A percentile compares a stretch with the other conserved stretches of the same genome.
Conservation (phyloP, 2,888 invertebrate species). For the Drosophila birchii region DNA sequence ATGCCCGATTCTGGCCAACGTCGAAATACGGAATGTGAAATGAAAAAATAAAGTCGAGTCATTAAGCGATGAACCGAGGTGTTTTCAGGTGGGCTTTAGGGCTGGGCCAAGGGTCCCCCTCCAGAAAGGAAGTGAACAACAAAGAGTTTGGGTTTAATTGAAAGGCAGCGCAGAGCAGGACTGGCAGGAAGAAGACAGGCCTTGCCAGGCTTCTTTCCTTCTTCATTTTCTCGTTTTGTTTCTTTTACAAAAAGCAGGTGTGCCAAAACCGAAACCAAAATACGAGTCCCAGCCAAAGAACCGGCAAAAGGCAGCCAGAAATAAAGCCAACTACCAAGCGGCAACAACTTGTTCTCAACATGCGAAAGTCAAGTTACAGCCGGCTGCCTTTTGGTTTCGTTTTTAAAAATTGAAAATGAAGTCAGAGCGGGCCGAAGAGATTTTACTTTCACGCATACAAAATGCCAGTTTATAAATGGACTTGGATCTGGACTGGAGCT, state of each 20-base stretch:
- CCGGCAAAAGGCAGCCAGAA: conserved; percentile 12
- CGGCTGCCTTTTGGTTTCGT: conserved; percentile 44
- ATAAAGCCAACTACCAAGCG: conserved; percentile 16
- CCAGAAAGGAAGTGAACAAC: conserved; percentile 37
- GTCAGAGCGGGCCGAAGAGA: conserved; percentile 37
- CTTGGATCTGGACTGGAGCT: not conserved
- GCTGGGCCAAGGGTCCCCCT: conserved; percentile 26
- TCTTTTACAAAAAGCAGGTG: conserved; percentile 44
- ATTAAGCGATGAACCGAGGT: conserved; percentile 34
- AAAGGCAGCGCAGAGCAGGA: conserved; percentile 45
- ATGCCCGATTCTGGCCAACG: conserved; percentile 46
- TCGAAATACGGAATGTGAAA: conserved; percentile 17
- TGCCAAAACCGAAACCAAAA: conserved; percentile 40
- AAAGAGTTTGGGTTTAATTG: conserved; percentile 47
- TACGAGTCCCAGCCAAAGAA: conserved; percentile 38
- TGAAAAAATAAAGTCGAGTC: conserved; percentile 40
- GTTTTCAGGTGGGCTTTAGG: conserved; percentile 30
- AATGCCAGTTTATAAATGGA: conserved; percentile 18
- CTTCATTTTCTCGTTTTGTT: conserved; percentile 2
- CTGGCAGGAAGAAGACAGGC: conserved; percentile 18
- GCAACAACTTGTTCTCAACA: conserved; percentile 67
- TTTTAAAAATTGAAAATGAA: conserved; percentile 73
- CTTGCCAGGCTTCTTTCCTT: conserved; percentile 37
- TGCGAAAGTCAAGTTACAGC: conserved; percentile 66
- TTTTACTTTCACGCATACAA: conserved; percentile 75